Evolutionary conservation across 2,113 vertebrate genomes (phyloP).

Genomic region (Oncorhynchus clarkii): DNA sequence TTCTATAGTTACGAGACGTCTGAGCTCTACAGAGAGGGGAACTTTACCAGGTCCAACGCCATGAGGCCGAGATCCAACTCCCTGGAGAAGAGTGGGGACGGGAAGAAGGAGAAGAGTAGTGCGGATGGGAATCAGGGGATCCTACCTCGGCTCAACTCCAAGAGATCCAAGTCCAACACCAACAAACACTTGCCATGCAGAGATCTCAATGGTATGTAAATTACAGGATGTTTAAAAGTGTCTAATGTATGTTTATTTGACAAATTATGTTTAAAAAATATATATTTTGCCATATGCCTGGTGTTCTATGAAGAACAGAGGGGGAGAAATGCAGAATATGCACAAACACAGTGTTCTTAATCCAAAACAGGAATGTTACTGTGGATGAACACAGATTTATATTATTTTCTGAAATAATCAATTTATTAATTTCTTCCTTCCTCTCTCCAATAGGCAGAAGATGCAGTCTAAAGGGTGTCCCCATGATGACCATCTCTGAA

Average conservation of each 20-base stretch:
- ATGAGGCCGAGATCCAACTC: constrained; percentile 24
- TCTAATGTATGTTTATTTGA: neutral
- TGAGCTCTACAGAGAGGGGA: constrained; percentile 17
- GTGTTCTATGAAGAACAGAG: neutral
- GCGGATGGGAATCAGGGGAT: neutral
- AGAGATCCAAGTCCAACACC: constrained; percentile 53
- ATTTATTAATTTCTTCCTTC: neutral
- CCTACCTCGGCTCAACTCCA: constrained; percentile 16
- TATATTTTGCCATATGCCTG: neutral
- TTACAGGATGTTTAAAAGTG: neutral
- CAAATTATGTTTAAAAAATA: neutral
- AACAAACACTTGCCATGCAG: constrained; percentile 40
- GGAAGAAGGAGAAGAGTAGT: constrained; percentile 37
- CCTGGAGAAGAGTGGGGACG: constrained; percentile 11
- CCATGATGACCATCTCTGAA: constrained; percentile 75
- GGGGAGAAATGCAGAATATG: neutral
- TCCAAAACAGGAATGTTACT: neutral
- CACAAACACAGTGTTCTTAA: neutral
- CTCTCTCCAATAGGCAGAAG: constrained; percentile 57
- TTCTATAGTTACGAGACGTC: constrained; percentile 68
- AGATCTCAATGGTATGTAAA: constrained; percentile 56
- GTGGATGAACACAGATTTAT: neutral
- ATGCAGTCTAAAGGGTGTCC: constrained; percentile 55
- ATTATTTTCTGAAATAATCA: too few relatives aligned
- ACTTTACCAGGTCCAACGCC: constrained; percentile 18